Conservation (phyloP, 2,113 vertebrate species). For the Centropristis striata region DNA sequence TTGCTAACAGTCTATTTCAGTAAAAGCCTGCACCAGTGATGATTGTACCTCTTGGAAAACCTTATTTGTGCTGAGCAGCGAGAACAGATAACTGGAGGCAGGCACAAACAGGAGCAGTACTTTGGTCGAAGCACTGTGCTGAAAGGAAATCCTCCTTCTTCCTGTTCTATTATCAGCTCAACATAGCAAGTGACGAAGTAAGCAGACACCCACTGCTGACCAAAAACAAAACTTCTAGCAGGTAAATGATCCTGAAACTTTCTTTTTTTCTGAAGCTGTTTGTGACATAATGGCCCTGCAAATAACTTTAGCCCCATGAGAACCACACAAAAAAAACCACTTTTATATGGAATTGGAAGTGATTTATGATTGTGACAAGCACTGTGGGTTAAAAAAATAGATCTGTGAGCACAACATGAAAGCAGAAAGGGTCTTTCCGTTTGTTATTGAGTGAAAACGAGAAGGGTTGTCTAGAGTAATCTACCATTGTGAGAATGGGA, state of each 20-base stretch:
- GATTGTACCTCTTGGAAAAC: conserved; percentile 34
- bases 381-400: conserved; percentile 7
- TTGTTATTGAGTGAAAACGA: conserved; percentile 54
- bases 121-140: neutral
- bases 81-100: conserved; percentile 36
- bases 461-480: conserved; percentile 68
- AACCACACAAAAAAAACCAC: neutral
- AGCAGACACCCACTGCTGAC: conserved; percentile 9
- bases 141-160: conserved; percentile 54
- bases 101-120: conserved; percentile 44
- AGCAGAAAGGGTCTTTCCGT: conserved; percentile 33
- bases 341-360: neutral
- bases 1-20: conserved; percentile 22
- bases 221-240: conserved; percentile 39
- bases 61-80: conserved; percentile 47
- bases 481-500: conserved; percentile 47
- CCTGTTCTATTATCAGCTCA: conserved; percentile 54
- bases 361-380: conserved; percentile 23
- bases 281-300: conserved; percentile 22
- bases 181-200: conserved; percentile 44
- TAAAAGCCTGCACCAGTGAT: conserved; percentile 36
- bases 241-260: conserved; percentile 21
- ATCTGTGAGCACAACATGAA: conserved; percentile 35
- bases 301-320: conserved; percentile 4
- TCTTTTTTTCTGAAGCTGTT: conserved; percentile 9